Percentiles rank a stretch among this genome's conserved stretches.
These are phyloP conservation scores for Notiomystis cincta DNA, from an alignment of 2,113 vertebrate genomes.

Conservation along the genomic window DNA sequence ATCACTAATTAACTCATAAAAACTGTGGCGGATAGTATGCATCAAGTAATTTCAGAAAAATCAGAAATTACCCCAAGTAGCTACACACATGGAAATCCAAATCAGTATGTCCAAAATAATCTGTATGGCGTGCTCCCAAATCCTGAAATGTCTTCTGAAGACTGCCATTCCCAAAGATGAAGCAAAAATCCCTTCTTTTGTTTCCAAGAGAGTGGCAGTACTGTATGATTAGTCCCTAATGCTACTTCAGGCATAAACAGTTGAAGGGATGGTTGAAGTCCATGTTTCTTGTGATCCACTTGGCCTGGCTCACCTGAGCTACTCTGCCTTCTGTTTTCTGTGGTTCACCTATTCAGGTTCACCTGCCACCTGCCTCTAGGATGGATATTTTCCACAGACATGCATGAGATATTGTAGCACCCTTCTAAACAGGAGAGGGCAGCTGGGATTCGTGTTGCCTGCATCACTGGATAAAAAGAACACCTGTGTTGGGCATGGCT, in stretches of 20 bases:
- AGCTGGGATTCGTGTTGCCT: neutral
- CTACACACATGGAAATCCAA: neutral
- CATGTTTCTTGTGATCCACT: neutral
- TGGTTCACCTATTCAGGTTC: neutral
- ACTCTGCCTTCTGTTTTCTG: neutral
- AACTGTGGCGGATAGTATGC: neutral
- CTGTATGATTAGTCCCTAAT: neutral
- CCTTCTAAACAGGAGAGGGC: neutral
- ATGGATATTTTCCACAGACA: neutral
- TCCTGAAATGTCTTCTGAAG: neutral
- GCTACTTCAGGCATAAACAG: neutral
- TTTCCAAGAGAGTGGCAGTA: neutral
- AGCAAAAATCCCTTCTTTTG: neutral
- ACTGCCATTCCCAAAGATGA: neutral
- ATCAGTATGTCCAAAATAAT: neutral
- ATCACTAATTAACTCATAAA: neutral
- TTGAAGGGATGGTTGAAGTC: neutral
- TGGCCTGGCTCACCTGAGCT: neutral
- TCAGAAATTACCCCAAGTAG: neutral
- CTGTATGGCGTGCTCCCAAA: neutral
- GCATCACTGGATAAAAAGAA: neutral
- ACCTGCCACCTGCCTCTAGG: neutral
- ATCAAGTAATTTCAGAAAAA: neutral
- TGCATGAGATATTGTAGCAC: accelerated
- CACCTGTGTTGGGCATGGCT: neutral